These are phyloP conservation scores for Aphaenogaster floridana DNA, from an alignment of 1,140 invertebrate species.

Conservation along the genomic window DNA sequence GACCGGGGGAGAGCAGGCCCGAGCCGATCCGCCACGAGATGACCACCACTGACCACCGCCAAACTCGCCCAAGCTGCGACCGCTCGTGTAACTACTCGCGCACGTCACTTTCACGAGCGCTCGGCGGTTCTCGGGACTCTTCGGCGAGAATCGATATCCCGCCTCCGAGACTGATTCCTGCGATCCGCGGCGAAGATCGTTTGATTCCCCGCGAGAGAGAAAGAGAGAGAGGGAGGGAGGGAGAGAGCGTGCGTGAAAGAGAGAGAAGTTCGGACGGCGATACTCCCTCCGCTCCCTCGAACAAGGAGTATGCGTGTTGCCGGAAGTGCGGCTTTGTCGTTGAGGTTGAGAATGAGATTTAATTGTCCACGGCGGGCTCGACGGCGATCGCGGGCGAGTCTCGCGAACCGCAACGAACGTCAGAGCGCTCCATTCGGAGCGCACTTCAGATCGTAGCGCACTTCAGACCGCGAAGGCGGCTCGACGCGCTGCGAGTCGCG, in stretches of 20 bases:
- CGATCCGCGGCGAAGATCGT: slow-evolving; percentile 65
- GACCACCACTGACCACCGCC: slow-evolving; percentile 39
- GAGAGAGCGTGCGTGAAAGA: not conserved
- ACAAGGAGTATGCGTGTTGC: not conserved
- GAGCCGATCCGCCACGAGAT: slow-evolving; percentile 66
- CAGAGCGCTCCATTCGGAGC: not conserved
- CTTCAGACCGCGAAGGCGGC: not conserved
- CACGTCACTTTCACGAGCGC: slow-evolving; percentile 67
- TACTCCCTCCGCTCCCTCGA: not conserved
- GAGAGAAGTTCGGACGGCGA: not conserved
- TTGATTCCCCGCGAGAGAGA: slow-evolving; percentile 23
- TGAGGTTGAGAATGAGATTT: not conserved
- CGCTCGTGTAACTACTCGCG: slow-evolving; percentile 36
- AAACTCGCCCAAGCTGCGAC: slow-evolving; percentile 28
- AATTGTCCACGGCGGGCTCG: not conserved
- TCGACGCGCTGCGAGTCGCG: not conserved
- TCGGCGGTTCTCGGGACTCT: slow-evolving; percentile 74
- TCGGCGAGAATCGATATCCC: slow-evolving; percentile 81
- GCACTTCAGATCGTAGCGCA: not conserved
- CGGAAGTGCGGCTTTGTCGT: slow-evolving; percentile 1
- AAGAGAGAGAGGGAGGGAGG: not conserved
- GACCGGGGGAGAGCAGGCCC: not conserved
- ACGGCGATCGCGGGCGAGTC: not conserved
- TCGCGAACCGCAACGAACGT: not conserved
- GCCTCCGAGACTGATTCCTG: slow-evolving; percentile 53